Evolutionary conservation across 2,113 vertebrate species (phyloP).

Genomic region (Mellivora capensis): DNA sequence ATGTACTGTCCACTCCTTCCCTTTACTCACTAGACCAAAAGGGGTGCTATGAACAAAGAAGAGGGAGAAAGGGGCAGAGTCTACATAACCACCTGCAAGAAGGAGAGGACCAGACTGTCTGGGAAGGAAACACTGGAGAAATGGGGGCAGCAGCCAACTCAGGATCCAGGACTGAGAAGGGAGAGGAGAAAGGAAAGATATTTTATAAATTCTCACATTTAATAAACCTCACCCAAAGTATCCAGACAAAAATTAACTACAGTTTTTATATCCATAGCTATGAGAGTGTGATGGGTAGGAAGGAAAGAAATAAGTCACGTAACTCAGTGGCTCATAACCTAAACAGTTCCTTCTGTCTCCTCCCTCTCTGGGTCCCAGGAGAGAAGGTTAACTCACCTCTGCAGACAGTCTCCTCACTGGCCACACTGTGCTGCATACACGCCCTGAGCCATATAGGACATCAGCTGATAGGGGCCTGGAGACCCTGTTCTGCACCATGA

Average conservation of each 20-base stretch:
- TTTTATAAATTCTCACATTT: conserved; percentile 37
- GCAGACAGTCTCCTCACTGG: not conserved
- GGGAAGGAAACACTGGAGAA: not conserved
- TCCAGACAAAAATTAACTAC: conserved; percentile 14
- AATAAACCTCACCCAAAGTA: conserved; percentile 6
- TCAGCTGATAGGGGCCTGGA: conserved; percentile 51
- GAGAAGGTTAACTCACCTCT: conserved; percentile 38
- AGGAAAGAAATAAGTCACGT: not conserved
- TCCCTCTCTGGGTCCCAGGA: conserved; percentile 16
- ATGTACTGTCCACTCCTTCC: not conserved
- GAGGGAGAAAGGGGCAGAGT: not conserved
- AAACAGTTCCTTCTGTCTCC: conserved; percentile 29
- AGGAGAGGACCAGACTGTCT: not conserved
- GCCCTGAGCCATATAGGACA: conserved; percentile 45
- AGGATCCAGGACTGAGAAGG: not conserved
- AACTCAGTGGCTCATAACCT: not conserved
- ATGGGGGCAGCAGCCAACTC: not conserved
- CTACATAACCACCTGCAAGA: not conserved
- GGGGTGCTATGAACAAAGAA: not conserved
- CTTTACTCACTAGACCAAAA: not conserved
- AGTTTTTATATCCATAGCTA: conserved; percentile 21
- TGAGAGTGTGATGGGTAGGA: not conserved
- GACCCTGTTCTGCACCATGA: conserved; percentile 53
- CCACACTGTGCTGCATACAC: conserved; percentile 3
- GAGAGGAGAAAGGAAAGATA: not conserved